Percentiles rank a stretch among this genome's conserved stretches.
These are phyloP conservation scores for Morone chrysops DNA, from an alignment of 2,113 vertebrate species.

Conservation along the genomic window DNA sequence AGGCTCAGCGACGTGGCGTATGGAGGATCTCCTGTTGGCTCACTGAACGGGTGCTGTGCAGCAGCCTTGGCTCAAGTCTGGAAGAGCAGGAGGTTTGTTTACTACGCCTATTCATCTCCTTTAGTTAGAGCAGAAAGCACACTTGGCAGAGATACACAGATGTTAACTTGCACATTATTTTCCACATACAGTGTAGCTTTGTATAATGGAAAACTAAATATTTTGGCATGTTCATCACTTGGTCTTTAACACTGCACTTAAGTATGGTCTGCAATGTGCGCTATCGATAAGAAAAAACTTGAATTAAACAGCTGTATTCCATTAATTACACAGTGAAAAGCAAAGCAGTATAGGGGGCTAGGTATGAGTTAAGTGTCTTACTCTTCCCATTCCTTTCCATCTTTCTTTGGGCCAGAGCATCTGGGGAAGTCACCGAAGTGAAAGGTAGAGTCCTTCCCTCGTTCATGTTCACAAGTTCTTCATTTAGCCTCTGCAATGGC, in stretches of 20 bases:
- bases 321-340: slow-evolving; percentile 30
- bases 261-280: slow-evolving; percentile 28
- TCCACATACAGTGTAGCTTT: slow-evolving; percentile 50
- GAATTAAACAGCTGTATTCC: slow-evolving; percentile 18
- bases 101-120: slow-evolving; percentile 68
- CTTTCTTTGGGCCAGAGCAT: slow-evolving; percentile 79
- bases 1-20: slow-evolving; percentile 49
- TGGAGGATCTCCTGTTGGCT: slow-evolving; percentile 68
- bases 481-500: slow-evolving; percentile 67
- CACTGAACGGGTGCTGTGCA: slow-evolving; percentile 76
- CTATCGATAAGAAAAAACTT: slow-evolving; percentile 14
- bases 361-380: slow-evolving; percentile 60
- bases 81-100: slow-evolving; percentile 72
- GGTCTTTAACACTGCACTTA: slow-evolving; percentile 26
- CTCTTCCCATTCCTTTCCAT: slow-evolving; percentile 77
- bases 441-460: slow-evolving; percentile 68
- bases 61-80: slow-evolving; percentile 80
- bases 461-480: slow-evolving; percentile 76
- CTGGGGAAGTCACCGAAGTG: slow-evolving; percentile 72
- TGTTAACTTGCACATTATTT: slow-evolving; percentile 69
- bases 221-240: slow-evolving; percentile 55
- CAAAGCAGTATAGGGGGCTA: background rate
- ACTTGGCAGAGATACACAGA: slow-evolving; percentile 67
- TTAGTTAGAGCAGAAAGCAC: slow-evolving; percentile 66
- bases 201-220: slow-evolving; percentile 55